These are phyloP conservation scores for Drosophila bocki DNA, from an alignment of 1,140 invertebrate species.

Conservation along the genomic window DNA sequence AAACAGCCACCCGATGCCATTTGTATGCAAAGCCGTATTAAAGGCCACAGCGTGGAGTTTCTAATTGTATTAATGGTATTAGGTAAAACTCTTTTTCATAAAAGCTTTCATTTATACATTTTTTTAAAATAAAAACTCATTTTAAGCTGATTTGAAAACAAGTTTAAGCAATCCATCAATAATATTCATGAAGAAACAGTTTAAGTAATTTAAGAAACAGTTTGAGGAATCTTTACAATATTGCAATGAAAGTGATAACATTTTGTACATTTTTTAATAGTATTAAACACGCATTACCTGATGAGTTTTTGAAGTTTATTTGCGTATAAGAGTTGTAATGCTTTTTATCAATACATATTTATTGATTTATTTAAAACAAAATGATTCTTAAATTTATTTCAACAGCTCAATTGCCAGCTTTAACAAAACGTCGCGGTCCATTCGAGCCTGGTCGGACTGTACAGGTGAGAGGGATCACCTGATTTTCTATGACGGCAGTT, in stretches of 20 bases:
- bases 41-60: slow-evolving; percentile 29
- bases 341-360: not conserved
- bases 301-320: too few species aligned
- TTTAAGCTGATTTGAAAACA: not conserved
- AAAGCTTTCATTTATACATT: slow-evolving; percentile 19
- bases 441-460: slow-evolving; percentile 93
- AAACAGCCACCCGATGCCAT: slow-evolving; percentile 38
- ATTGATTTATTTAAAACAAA: not conserved
- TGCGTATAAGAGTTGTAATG: too few species aligned
- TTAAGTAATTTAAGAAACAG: not conserved
- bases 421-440: slow-evolving; percentile 89
- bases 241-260: not conserved
- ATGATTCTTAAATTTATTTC: slow-evolving; percentile 9
- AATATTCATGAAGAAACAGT: not conserved
- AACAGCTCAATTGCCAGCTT: slow-evolving; percentile 85
- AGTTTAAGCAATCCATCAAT: not conserved
- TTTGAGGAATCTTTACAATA: not conserved
- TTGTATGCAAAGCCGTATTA: slow-evolving; percentile 47
- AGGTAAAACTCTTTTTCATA: slow-evolving; percentile 28
- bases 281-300: too few species aligned
- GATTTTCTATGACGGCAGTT: slow-evolving; percentile 94
- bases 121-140: not conserved
- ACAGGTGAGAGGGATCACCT: slow-evolving; percentile 92
- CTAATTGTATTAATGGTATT: slow-evolving; percentile 51
- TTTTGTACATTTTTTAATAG: too few species aligned